Conservation (phyloP, 2,888 invertebrate genomes). For the Cataglyphis rosenhaueri region DNA sequence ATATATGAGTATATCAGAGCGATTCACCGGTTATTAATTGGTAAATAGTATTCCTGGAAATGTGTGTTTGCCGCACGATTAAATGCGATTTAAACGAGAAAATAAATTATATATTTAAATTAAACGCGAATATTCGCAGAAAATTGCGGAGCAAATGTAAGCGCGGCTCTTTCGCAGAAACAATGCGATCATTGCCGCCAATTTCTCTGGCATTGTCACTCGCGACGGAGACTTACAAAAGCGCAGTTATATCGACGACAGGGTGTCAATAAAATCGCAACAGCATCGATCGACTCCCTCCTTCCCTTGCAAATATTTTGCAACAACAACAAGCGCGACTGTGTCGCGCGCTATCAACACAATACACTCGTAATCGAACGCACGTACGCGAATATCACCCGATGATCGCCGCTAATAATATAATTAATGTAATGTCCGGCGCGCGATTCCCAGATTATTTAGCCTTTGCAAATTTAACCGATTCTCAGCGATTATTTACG, state of each 20-base stretch:
- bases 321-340: conserved; percentile 25
- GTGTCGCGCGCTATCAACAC: neutral
- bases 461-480: conserved; percentile 49
- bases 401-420: conserved; percentile 50
- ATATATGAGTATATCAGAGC: neutral
- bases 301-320: conserved; percentile 36
- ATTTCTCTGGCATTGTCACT: conserved; percentile 15
- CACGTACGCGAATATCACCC: conserved; percentile 29
- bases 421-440: conserved; percentile 45
- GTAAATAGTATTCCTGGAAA: neutral
- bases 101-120: conserved; percentile 1
- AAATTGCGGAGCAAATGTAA: conserved; percentile 25
- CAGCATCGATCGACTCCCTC: conserved; percentile 42
- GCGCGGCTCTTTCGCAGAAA: conserved; percentile 4
- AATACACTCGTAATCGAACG: conserved; percentile 29
- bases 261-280: conserved; percentile 40
- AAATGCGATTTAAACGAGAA: neutral
- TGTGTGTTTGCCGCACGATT: neutral
- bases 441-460: conserved; percentile 42
- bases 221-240: conserved; percentile 14
- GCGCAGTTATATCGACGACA: conserved; percentile 35
- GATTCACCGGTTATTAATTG: conserved; percentile 10
- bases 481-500: conserved; percentile 37
- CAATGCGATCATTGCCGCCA: conserved; percentile 24
- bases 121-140: conserved; percentile 6